Evolutionary conservation across 2,113 vertebrate species (phyloP), one percentile per base, ranked within the genome.

Genomic region (Spilogale gracilis): DNA sequence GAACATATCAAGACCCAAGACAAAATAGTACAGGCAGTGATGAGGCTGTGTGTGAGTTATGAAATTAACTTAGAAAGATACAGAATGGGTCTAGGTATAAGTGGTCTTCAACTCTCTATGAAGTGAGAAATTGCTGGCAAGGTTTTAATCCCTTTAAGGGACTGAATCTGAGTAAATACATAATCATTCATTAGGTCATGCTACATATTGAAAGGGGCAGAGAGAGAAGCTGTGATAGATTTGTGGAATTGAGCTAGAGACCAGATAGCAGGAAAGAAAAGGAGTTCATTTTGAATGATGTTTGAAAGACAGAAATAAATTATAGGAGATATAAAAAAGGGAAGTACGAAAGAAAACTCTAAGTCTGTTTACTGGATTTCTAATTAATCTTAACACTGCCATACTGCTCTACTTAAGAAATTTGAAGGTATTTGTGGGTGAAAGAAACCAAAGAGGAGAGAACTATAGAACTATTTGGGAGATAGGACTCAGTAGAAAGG

Each of bases 241-340:
- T 65, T 45, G 63, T 79, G 45, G n/a, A 32, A 79, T 89, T 89
- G 58, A 27, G 54, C 25, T 43, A 54, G n/a, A 92, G 38, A 84
- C 45, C 12, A 89, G 18, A 23, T 20, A 91, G 48, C 20, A 48
- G 9, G 54, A 93, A 79, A 43, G 58, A 83, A 65, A 94, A 58
- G 9, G 14, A 73, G 5, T 50, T 86, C 23, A 16, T 48, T 71
- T 12, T 56, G 30, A 82, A 20, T 58, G n/a, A 71, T 0, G 0
- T 69, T 61, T 86, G 25, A 91, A 78, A 38, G n/a, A 60, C 27
- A 91, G 82, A 91, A 76, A 38, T 83, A 94, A 56, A 91, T 85
- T 73, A 65, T 79, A 86, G 27, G 52, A 17, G 20, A 56, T 63
- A 7, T 17, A 71, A 76, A 45, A 76, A 74, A 74, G 85, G 71